A percentile compares a stretch with the other conserved stretches of the same genome.
phyloP scores from a whole-genome alignment of 2,113 vertebrate genomes.

The Pseudolaguvia tuberculata region DNA sequence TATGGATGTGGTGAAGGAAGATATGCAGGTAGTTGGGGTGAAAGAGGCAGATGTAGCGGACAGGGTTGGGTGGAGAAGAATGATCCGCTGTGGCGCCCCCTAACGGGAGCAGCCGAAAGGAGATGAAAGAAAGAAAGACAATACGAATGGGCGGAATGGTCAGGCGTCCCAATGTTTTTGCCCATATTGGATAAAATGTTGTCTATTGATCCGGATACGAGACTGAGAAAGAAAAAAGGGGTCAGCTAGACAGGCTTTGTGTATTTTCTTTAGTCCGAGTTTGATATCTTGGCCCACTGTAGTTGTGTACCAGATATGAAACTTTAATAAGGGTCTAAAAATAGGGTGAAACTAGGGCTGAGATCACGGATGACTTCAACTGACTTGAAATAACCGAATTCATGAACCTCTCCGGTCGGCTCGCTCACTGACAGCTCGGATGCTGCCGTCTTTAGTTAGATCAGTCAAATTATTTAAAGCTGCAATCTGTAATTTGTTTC shows the following conservation, averaged over 20 bases:
- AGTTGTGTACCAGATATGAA: not conserved
- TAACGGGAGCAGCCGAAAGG: no score
- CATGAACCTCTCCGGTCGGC: not conserved
- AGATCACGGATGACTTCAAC: not conserved
- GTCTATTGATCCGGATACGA: no score
- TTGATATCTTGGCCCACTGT: not conserved
- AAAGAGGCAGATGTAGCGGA: no score
- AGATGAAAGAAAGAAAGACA: no score
- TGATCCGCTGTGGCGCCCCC: no score
- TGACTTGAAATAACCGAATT: conserved; percentile 1
- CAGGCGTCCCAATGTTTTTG: no score
- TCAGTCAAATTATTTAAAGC: not conserved
- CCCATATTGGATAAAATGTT: no score
- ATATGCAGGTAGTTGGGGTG: no score
- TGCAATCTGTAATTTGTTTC: no score
- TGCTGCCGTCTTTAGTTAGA: not conserved
- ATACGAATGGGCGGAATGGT: no score
- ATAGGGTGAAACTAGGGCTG: not conserved
- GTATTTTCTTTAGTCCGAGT: not conserved
- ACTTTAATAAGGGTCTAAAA: not conserved
- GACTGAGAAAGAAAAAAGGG: not conserved
- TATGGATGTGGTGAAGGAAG: no score
- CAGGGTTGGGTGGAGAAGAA: no score
- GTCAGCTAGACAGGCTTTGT: not conserved
- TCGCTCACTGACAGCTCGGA: not conserved